A percentile compares a stretch with the other conserved stretches of the same genome.
phyloP scores from a whole-genome alignment of 2,888 invertebrate species.

The Eristalinus aeneus region DNA sequence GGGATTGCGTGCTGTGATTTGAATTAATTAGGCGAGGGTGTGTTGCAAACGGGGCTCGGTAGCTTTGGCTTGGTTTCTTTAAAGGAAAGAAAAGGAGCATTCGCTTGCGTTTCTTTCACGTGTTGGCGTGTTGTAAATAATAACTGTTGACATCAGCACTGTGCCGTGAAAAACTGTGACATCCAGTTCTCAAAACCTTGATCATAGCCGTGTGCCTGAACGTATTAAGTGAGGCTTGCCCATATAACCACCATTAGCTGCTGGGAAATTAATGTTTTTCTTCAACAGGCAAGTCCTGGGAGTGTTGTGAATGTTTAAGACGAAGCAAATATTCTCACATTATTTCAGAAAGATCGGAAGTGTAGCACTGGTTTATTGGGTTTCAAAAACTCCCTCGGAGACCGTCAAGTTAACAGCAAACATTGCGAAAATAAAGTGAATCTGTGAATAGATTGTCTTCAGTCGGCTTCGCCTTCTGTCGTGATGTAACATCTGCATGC shows the following conservation, averaged over 20 bases:
- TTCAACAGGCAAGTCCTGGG: no score
- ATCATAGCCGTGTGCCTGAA: background rate
- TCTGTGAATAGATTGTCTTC: no score
- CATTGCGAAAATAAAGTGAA: no score
- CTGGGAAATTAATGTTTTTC: no score
- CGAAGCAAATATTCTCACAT: no score
- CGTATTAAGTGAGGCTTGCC: no score
- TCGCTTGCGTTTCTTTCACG: conserved; percentile 10
- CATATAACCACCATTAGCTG: no score
- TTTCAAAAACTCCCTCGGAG: no score
- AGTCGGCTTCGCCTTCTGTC: background rate
- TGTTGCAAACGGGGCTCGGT: background rate
- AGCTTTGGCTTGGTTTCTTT: background rate
- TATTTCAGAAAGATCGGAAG: no score
- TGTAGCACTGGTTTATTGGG: no score
- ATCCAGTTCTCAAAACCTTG: background rate
- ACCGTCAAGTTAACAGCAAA: no score
- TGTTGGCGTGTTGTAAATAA: conserved; percentile 4
- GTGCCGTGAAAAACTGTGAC: background rate
- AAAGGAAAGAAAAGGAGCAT: conserved; percentile 7
- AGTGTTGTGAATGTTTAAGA: no score
- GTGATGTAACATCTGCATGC: background rate
- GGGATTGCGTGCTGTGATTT: conserved; percentile 33
- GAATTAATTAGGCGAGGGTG: conserved; percentile 39
- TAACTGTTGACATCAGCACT: conserved; percentile 10